Percentiles rank a stretch among this genome's conserved stretches.
phyloP scores from a whole-genome alignment of 1,140 invertebrate species.

The Drosophila chauvacae region DNA sequence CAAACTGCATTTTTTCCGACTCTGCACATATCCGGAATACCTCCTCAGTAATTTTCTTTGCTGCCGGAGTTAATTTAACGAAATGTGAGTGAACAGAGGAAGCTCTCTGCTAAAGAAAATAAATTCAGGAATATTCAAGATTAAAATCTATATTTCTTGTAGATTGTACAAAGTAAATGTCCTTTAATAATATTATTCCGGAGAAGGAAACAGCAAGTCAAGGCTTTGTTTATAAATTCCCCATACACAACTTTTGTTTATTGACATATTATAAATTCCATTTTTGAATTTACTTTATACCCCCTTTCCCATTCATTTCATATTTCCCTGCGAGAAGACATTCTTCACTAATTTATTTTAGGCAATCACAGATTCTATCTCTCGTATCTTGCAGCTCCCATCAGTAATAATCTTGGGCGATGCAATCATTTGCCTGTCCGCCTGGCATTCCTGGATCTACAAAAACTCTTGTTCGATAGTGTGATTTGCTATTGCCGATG shows the following conservation, averaged over 20 bases:
- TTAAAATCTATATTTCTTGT: not conserved
- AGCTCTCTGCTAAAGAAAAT: not conserved
- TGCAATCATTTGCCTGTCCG: slow-evolving; percentile 11
- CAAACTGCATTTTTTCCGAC: slow-evolving; percentile 21
- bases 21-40: slow-evolving; percentile 6
- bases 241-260: not conserved
- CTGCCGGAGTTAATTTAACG: not conserved
- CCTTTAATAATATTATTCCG: not conserved
- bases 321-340: not conserved
- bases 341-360: slow-evolving; percentile 30
- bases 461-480: slow-evolving; percentile 49
- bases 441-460: not conserved
- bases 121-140: no score
- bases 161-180: not conserved
- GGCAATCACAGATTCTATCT: slow-evolving; percentile 23
- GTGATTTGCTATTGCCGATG: slow-evolving; percentile 62
- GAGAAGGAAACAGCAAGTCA: not conserved
- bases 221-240: slow-evolving; percentile 3
- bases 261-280: slow-evolving; percentile 23
- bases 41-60: not conserved
- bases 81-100: not conserved
- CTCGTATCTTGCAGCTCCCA: slow-evolving; percentile 7
- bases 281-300: not conserved
- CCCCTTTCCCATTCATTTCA: not conserved
- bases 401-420: slow-evolving; percentile 15